Evolutionary conservation across 2,113 vertebrate species (phyloP).

Genomic region (Prunella fulvescens): DNA sequence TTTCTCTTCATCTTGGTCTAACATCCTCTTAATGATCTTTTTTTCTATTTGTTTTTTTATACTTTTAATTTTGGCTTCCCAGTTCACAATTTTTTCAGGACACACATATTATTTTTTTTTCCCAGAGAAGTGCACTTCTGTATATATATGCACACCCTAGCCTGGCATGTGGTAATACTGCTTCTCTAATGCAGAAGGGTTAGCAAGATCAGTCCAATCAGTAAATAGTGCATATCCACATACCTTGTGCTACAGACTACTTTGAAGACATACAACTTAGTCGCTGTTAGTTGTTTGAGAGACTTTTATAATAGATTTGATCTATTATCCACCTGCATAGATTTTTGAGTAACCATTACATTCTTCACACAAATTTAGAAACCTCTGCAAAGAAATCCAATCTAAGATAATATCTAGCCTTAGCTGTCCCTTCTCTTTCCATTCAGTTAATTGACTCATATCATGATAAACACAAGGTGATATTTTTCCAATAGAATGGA

Average conservation of each 20-base stretch:
- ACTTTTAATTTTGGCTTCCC: not conserved
- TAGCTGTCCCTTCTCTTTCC: not conserved
- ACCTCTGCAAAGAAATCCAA: not conserved
- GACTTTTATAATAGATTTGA: not conserved
- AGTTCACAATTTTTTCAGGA: not conserved
- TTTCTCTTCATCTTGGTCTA: not conserved
- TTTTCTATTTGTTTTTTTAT: not conserved
- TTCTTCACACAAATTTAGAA: not conserved
- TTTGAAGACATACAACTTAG: not conserved
- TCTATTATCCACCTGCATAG: not conserved
- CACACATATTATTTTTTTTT: not conserved
- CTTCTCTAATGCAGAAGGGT: not conserved
- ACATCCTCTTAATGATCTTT: not conserved
- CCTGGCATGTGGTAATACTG: not conserved
- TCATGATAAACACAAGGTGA: not conserved
- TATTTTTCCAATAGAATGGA: not conserved
- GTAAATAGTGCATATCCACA: not conserved
- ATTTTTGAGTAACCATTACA: not conserved
- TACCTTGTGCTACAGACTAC: not conserved
- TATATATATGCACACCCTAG: not conserved
- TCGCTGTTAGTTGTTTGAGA: not conserved
- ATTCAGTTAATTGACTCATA: not conserved
- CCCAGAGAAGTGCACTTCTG: not conserved
- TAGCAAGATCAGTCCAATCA: not conserved
- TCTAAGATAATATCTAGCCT: not conserved